Evolutionary conservation across 2,113 vertebrate genomes (phyloP).

Genomic region (Chloropsis hardwickii): DNA sequence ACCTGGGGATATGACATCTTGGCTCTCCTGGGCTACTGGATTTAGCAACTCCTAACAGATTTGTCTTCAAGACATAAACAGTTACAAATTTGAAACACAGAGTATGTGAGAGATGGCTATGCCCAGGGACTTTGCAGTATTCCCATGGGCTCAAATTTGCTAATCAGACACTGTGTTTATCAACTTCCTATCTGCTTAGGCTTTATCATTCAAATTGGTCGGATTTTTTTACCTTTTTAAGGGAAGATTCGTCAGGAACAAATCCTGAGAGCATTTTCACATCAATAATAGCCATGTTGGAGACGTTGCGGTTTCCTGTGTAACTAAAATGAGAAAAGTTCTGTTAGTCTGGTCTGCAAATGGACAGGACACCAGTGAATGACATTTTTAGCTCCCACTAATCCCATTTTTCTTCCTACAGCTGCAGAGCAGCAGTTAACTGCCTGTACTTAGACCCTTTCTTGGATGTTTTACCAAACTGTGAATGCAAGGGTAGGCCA

Average conservation of each 20-base stretch:
- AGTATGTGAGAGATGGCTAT: neutral
- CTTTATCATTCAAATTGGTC: neutral
- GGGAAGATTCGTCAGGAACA: slow-evolving; percentile 50
- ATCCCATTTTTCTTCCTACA: neutral
- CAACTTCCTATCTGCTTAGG: neutral
- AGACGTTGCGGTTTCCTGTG: slow-evolving; percentile 20
- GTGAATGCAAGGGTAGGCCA: neutral
- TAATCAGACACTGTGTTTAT: neutral
- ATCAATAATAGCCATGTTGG: slow-evolving; percentile 71
- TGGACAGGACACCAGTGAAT: neutral
- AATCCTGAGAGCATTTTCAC: slow-evolving; percentile 77
- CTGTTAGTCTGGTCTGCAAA: neutral
- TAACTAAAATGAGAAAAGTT: slow-evolving; percentile 53
- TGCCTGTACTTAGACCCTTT: neutral
- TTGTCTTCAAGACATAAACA: neutral
- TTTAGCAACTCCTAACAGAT: neutral
- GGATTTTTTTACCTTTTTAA: slow-evolving; percentile 68
- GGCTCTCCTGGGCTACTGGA: neutral
- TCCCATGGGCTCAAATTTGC: neutral
- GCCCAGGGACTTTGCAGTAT: neutral
- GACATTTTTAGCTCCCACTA: neutral
- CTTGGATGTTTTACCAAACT: neutral
- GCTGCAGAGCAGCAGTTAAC: neutral
- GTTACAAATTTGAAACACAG: neutral
- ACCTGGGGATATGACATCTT: neutral